A percentile compares a stretch with the other conserved stretches of the same genome.
phyloP scores from a whole-genome alignment of 2,113 vertebrate genomes.

The Cheilinus undulatus region DNA sequence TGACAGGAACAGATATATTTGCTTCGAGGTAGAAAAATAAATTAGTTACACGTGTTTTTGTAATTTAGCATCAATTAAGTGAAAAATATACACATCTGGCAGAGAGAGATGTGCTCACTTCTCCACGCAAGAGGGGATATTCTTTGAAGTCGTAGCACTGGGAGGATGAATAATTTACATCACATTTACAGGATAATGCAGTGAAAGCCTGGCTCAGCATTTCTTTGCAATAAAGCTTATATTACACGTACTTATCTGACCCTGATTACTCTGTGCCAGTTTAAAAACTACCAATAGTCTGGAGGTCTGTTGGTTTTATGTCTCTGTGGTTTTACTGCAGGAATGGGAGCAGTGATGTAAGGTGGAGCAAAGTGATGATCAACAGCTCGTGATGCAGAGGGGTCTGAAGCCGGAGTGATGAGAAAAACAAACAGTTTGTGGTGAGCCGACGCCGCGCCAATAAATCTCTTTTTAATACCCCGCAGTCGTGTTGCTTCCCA shows the following conservation, averaged over 20 bases:
- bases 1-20: slow-evolving; percentile 9
- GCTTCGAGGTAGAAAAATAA: slow-evolving; percentile 29
- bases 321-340: slow-evolving; percentile 38
- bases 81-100: slow-evolving; percentile 30
- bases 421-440: slow-evolving; percentile 60
- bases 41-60: slow-evolving; percentile 27
- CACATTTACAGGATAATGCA: slow-evolving; percentile 44
- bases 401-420: slow-evolving; percentile 33
- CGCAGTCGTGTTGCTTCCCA: slow-evolving; percentile 41
- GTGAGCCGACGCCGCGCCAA: slow-evolving; percentile 14
- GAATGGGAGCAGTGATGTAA: slow-evolving; percentile 42
- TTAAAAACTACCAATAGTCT: slow-evolving; percentile 9
- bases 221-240: slow-evolving; percentile 44
- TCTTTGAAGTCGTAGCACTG: slow-evolving; percentile 34
- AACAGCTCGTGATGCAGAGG: slow-evolving; percentile 13
- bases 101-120: slow-evolving; percentile 8
- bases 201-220: slow-evolving; percentile 36
- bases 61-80: slow-evolving; percentile 16
- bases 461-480: slow-evolving; percentile 73
- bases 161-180: slow-evolving; percentile 59
- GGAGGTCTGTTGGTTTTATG: slow-evolving; percentile 13
- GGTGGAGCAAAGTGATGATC: slow-evolving; percentile 52
- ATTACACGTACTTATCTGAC: slow-evolving; percentile 19
- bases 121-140: slow-evolving; percentile 3
- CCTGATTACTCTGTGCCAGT: slow-evolving; percentile 16